Evolutionary conservation across 2,888 invertebrate species (phyloP).

Genomic region (Platycheirus rosarum): DNA sequence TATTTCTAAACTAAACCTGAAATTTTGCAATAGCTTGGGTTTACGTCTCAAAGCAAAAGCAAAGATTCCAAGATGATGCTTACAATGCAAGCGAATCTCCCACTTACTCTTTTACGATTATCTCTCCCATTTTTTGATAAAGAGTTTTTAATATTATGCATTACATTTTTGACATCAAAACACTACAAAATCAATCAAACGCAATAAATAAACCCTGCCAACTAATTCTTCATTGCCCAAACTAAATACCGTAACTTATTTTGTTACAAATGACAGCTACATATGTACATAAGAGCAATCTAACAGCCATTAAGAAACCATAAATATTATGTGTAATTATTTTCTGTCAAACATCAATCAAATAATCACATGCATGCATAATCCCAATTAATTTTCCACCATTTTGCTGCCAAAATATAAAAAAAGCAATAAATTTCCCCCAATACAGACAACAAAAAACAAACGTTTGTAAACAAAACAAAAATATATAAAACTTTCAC

Average conservation of each 20-base stretch:
- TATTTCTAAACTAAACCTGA: no score
- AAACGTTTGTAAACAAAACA: constrained; percentile 6
- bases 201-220: not conserved
- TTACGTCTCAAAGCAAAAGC: no score
- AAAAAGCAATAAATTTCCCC: constrained; percentile 23
- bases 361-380: constrained; percentile 17
- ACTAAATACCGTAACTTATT: not conserved
- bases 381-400: constrained; percentile 25
- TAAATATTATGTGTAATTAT: constrained; percentile 28
- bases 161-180: no score
- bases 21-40: no score
- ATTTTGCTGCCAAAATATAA: constrained; percentile 30
- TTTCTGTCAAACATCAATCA: constrained; percentile 39
- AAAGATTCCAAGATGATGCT: no score
- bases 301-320: constrained; percentile 12
- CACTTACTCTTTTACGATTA: no score
- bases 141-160: no score
- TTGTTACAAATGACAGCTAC: constrained; percentile 13
- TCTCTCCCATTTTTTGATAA: no score
- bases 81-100: no score
- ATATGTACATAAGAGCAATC: no score
- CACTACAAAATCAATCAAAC: no score
- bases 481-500: constrained; percentile 46
- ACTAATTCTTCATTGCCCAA: not conserved
- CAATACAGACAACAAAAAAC: constrained; percentile 17